Base-by-base conservation (phyloP, 1,140 invertebrate species). In the Sarcophaga bullata region DNA sequence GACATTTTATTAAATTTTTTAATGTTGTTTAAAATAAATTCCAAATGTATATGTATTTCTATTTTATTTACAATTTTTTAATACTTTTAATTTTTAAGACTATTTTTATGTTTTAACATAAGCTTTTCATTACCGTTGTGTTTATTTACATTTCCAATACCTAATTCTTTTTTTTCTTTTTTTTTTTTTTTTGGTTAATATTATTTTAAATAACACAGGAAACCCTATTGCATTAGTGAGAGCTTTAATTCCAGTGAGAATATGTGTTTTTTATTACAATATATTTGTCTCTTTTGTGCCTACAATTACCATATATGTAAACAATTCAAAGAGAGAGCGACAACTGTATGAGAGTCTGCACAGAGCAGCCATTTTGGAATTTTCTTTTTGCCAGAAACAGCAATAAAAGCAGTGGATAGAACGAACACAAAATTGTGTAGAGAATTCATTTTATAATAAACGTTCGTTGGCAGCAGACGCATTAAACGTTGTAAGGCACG, bases 391-490 rank as follows among this genome's bases (percentile, higher is more conserved):
- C 54, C 15, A 68, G n/a, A 68, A 19, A n/a, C 25, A 37, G 25
- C 25, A 68, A 68, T 25, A 6, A 7, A 7, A 68, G 62, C 62
- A 19, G 8, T 19, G 50, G 9, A 25, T 19, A 68, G 62, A 68
- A 68, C 8, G 62, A 68, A 68, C n/a, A 68, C 25, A 68, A 25
- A 68, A 25, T 68, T 7, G 9, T 19, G 50, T 62, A 68, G 62
- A 68, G 62, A 68, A 68, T 52, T 68, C 62, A 68, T 68, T 68
- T 68, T 68, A 68, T 68, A 68, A 68, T 10, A 68, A 68, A 68
- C 62, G 62, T 68, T 68, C 62, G 62, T 68, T 68, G 62, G 62
- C 62, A 68, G 62, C 62, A 68, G 62, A 68, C 62, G 62, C 17
- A 9, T 68, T 68, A 10, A 68, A 9, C 62, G 62, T 68, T 68